Evolutionary conservation across 2,797 vertebrate species (phyloP), one percentile per base, ranked within the genome.

Genomic region (Tragopan temminckii): DNA sequence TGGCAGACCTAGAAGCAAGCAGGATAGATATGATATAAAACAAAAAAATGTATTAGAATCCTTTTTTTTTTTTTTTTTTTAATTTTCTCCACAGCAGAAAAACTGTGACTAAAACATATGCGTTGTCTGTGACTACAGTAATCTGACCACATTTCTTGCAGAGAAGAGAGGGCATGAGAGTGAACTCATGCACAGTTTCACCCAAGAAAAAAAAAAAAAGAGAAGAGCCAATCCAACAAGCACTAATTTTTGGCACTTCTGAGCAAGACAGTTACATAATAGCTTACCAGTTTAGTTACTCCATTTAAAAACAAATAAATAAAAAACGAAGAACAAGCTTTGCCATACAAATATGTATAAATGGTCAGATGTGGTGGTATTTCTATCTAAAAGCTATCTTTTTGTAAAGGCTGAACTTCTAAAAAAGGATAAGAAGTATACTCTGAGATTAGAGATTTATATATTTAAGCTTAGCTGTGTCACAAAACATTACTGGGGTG

Each of bases 1-100:
- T 50, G 40, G 81, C 99, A 99, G 64, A 98, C 96, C 99, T 99
- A 90, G 45, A 75, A 82, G 48, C 4, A 15, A 38, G 50, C 19
- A 45, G 7, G 79, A 90, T 4, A 59, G 45, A 74, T 7, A 50
- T 4, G 71, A 46, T 0, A 80, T 7, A 13, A 93, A 75, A 85
- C 7, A 12, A 25, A 85, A 87, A 82, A 82, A 33, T 12, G 35
- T 4, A 5, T 74, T 46, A 85, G 48, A 78, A 57, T 45, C 40
- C 45, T 10, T 29, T 31, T 20, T 83, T 88, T 52, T 46, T 38
- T n/a, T n/a, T n/a, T 24, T 14, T 42, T 24, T 43, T 68, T 57
- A 50, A 31, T 53, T 53, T 61, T 79, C 42, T 85, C 55, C 48
- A 83, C 33, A 80, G 27, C 21, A 90, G 40, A 71, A 82, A 89